phyloP scores from a whole-genome alignment of 2,888 invertebrate species.

The Hermodice carunculata region DNA sequence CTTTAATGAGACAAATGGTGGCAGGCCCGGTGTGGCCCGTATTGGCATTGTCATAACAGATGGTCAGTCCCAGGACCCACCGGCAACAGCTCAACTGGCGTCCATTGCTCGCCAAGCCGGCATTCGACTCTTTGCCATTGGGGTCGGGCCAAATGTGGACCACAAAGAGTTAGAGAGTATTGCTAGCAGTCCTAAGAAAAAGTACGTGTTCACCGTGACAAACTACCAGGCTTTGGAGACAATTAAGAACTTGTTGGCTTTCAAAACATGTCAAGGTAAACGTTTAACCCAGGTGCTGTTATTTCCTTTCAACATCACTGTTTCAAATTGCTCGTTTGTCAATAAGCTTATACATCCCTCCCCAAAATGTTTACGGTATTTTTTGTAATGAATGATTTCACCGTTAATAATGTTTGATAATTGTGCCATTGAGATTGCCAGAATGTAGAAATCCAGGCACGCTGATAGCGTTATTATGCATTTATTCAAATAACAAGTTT shows the following conservation, averaged over 20 bases:
- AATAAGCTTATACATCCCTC: no score
- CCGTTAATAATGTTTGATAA: no score
- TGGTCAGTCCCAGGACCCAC: slow-evolving; percentile 51
- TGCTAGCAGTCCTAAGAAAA: slow-evolving; percentile 52
- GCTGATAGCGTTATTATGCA: no score
- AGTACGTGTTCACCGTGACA: slow-evolving; percentile 58
- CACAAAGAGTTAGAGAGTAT: slow-evolving; percentile 53
- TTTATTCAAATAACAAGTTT: no score
- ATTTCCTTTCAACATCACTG: no score
- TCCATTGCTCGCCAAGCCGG: slow-evolving; percentile 45
- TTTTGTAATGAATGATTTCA: no score
- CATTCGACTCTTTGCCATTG: slow-evolving; percentile 61
- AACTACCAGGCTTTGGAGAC: slow-evolving; percentile 53
- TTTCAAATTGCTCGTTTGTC: no score
- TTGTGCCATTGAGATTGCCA: no score
- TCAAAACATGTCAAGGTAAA: slow-evolving; percentile 58
- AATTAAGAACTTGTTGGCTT: slow-evolving; percentile 56
- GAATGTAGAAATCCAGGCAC: no score
- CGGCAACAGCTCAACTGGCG: slow-evolving; percentile 46
- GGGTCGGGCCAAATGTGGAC: slow-evolving; percentile 57
- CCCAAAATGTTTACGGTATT: no score
- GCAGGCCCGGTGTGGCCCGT: slow-evolving; percentile 43
- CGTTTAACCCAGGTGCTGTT: no score
- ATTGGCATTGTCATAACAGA: slow-evolving; percentile 62
- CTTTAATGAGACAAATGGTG: slow-evolving; percentile 26